Evolutionary conservation across 2,797 vertebrate genomes (phyloP).

Genomic region (Bradypodion pumilum): DNA sequence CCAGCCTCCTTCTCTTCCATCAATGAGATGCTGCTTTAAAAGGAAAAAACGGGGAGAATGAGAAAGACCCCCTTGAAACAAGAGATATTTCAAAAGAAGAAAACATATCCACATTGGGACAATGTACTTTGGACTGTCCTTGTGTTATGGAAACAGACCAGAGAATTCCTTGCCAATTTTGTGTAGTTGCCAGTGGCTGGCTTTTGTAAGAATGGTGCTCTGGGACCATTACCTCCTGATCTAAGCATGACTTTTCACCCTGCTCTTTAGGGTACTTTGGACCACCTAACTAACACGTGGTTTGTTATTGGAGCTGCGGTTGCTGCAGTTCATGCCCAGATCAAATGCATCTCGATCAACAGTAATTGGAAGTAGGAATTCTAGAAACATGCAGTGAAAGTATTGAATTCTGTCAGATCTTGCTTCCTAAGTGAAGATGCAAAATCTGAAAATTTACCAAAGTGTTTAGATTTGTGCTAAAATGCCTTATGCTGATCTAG

Average conservation of each 20-base stretch:
- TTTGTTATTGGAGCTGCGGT: neutral
- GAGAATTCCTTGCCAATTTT: neutral
- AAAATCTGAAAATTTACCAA: neutral
- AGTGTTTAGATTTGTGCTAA: neutral
- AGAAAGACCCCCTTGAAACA: fast-evolving
- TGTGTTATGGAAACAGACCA: constrained; percentile 56
- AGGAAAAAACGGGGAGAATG: neutral
- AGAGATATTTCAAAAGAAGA: constrained; percentile 31
- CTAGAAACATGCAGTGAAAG: neutral
- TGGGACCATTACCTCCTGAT: neutral
- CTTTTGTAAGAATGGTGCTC: neutral
- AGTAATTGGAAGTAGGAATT: neutral
- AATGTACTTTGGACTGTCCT: constrained; percentile 9
- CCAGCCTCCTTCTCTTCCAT: constrained; percentile 42
- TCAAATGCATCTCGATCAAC: no score
- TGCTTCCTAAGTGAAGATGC: neutral
- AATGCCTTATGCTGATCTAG: neutral
- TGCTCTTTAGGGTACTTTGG: neutral
- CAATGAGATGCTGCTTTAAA: constrained; percentile 1
- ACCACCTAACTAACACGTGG: neutral
- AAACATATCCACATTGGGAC: neutral
- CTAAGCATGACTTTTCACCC: neutral
- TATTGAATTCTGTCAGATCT: neutral
- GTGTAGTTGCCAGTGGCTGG: no score
- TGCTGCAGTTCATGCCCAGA: neutral